Percentiles rank a stretch among this genome's conserved stretches.
phyloP scores from a whole-genome alignment of 2,113 vertebrate genomes.

The Psophia crepitans region DNA sequence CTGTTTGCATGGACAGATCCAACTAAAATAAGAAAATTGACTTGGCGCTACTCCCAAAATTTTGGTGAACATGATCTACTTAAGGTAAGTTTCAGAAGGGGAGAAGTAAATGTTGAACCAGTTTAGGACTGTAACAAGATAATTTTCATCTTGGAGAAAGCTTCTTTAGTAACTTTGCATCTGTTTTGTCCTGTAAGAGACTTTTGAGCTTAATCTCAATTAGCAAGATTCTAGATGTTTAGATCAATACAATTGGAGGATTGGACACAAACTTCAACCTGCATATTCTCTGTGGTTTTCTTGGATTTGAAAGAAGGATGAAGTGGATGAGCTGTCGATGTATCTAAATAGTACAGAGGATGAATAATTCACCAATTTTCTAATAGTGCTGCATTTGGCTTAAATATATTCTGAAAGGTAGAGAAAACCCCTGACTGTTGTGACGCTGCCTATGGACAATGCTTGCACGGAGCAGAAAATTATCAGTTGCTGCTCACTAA shows the following conservation, averaged over 20 bases:
- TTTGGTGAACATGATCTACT: constrained; percentile 85
- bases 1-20: constrained; percentile 92
- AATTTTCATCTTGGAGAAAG: too few relatives aligned
- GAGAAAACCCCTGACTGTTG: not conserved
- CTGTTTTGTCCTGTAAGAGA: not conserved
- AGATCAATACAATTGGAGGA: not conserved
- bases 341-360: not conserved
- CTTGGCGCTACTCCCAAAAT: constrained; percentile 80
- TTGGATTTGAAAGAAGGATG: not conserved
- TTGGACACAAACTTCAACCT: not conserved
- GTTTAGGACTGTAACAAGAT: not conserved
- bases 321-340: not conserved
- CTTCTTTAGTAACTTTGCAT: not conserved
- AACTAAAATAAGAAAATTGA: constrained; percentile 78
- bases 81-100: constrained; percentile 76
- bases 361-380: not conserved
- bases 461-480: not conserved
- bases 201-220: not conserved
- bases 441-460: not conserved
- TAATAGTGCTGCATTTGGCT: not conserved
- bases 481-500: not conserved
- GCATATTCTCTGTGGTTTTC: not conserved
- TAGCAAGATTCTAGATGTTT: not conserved
- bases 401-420: not conserved
- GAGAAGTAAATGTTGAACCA: not conserved